Evolutionary conservation across 2,113 vertebrate species (phyloP).

Genomic region (Dipodomys spectabilis): DNA sequence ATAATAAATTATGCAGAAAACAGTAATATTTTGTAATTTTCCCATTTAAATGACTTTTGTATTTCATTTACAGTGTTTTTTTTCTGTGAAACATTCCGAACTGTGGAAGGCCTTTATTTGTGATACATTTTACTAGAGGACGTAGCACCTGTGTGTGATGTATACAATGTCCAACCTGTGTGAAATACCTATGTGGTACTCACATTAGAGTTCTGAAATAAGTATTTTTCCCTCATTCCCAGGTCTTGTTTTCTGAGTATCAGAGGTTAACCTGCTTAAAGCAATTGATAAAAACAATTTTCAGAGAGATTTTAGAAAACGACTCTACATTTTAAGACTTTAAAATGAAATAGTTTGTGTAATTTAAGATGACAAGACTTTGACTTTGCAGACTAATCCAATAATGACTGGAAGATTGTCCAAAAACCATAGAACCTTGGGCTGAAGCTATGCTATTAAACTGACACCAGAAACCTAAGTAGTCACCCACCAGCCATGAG

Average conservation of each 20-base stretch:
- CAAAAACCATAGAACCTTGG: neutral
- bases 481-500: neutral
- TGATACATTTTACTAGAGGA: slow-evolving; percentile 61
- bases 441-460: neutral
- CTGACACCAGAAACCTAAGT: neutral
- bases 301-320: slow-evolving; percentile 52
- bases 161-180: slow-evolving; percentile 11
- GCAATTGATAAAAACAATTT: slow-evolving; percentile 58
- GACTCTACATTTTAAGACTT: slow-evolving; percentile 32
- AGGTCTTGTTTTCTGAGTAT: slow-evolving; percentile 40
- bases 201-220: slow-evolving; percentile 63
- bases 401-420: slow-evolving; percentile 80
- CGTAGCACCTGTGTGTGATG: neutral
- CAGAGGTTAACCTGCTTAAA: slow-evolving; percentile 62
- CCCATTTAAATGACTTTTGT: slow-evolving; percentile 29
- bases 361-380: slow-evolving; percentile 72
- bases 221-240: slow-evolving; percentile 17
- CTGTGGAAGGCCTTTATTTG: slow-evolving; percentile 54
- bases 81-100: slow-evolving; percentile 14
- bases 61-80: slow-evolving; percentile 19
- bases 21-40: slow-evolving; percentile 14
- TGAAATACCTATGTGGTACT: slow-evolving; percentile 38
- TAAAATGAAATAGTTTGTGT: slow-evolving; percentile 65
- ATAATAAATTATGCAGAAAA: slow-evolving; percentile 36
- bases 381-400: slow-evolving; percentile 76